Evolutionary conservation across 2,888 invertebrate genomes (phyloP).

Genomic region (Tricholauxania praeusta): DNA sequence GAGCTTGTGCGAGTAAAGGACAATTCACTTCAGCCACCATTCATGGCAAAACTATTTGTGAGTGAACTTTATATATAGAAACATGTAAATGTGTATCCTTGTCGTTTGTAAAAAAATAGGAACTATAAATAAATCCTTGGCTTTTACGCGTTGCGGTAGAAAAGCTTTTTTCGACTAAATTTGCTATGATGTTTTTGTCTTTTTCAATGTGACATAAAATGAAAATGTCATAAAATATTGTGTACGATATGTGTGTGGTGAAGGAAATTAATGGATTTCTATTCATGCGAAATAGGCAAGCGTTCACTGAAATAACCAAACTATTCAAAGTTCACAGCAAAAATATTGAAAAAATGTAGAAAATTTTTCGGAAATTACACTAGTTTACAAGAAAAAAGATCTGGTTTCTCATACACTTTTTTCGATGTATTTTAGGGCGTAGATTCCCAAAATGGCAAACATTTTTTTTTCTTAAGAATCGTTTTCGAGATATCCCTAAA

Average conservation of each 20-base stretch:
- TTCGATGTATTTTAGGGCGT: no score
- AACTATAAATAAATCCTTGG: constrained; percentile 27
- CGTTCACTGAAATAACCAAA: background rate
- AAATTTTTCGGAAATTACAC: no score
- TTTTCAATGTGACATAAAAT: constrained; percentile 3
- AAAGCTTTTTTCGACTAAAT: constrained; percentile 1
- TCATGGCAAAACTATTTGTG: background rate
- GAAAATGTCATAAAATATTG: constrained; percentile 22
- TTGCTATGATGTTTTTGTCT: constrained; percentile 6
- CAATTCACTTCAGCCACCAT: background rate
- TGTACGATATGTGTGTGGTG: background rate
- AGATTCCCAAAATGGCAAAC: no score
- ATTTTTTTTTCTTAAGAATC: no score
- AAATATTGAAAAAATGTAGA: no score
- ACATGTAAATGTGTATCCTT: background rate
- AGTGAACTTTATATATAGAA: background rate
- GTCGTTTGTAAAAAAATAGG: background rate
- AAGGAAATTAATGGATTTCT: constrained; percentile 4
- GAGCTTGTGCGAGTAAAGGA: background rate
- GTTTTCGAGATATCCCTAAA: no score
- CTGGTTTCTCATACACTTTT: no score
- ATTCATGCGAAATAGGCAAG: background rate
- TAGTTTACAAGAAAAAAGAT: no score
- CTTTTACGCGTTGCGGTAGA: constrained; percentile 7
- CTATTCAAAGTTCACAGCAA: no score